Percentiles rank a stretch among this genome's conserved stretches.
Evolutionary conservation across 2,888 invertebrate species (phyloP).

Genomic region (Malthinus flaveolus): DNA sequence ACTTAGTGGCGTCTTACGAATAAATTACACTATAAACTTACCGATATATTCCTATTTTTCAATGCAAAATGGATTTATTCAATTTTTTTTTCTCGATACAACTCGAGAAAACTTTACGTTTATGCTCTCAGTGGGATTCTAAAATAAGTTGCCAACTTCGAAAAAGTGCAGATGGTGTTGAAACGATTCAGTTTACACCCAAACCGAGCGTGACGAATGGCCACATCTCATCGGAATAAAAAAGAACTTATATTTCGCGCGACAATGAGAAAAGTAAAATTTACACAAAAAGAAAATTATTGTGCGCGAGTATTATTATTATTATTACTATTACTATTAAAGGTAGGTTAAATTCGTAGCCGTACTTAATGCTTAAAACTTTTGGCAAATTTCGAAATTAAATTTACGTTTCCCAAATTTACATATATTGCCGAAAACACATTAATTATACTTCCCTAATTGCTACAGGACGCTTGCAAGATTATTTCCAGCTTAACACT

Average conservation of each 20-base stretch:
- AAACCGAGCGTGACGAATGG: slow-evolving; percentile 41
- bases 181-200: slow-evolving; percentile 40
- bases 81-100: slow-evolving; percentile 7
- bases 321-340: too few relatives aligned
- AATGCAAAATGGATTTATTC: neutral
- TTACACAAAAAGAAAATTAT: neutral
- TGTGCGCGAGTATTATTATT: too few relatives aligned
- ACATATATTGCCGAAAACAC: slow-evolving; percentile 22
- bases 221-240: slow-evolving; percentile 41
- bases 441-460: slow-evolving; percentile 20
- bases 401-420: slow-evolving; percentile 22
- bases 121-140: slow-evolving; percentile 10
- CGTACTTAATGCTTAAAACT: neutral
- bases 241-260: slow-evolving; percentile 34
- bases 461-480: slow-evolving; percentile 10
- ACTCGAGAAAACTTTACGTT: slow-evolving; percentile 1
- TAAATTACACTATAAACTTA: slow-evolving; percentile 16
- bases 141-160: slow-evolving; percentile 24
- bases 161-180: slow-evolving; percentile 37
- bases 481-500: slow-evolving; percentile 16
- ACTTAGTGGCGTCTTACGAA: slow-evolving; percentile 21
- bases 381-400: slow-evolving; percentile 21
- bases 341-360: too few relatives aligned
- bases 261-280: slow-evolving; percentile 14
- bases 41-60: neutral